Percentiles rank a stretch among this genome's conserved stretches.
These are phyloP conservation scores for Actinopyga echinites DNA, from an alignment of 53 echinoderm and acorn worm species.

Conservation along the genomic window DNA sequence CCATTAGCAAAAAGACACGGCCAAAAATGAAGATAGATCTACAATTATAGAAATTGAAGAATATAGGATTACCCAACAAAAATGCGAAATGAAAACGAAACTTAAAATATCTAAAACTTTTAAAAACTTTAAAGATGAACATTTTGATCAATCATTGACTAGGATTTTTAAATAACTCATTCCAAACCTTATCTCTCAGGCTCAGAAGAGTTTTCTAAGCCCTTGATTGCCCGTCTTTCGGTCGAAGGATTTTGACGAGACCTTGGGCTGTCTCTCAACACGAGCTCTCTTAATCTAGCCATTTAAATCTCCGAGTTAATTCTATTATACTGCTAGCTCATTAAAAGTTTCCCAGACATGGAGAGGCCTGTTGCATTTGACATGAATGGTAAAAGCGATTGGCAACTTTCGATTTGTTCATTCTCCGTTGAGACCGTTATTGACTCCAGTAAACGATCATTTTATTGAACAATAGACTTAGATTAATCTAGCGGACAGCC, in stretches of 20 bases:
- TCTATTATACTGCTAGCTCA: conserved; percentile 6
- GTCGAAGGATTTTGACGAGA: conserved; percentile 16
- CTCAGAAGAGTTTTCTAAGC: too few species aligned
- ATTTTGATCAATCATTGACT: too few species aligned
- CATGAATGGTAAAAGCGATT: conserved; percentile 18
- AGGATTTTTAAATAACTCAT: too few species aligned
- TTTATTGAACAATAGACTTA: conserved; percentile 16
- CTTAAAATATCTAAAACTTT: too few species aligned
- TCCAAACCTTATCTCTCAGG: too few species aligned
- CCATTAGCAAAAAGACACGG: too few species aligned
- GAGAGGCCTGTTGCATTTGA: conserved; percentile 21
- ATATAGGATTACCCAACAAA: too few species aligned
- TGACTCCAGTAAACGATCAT: conserved; percentile 28
- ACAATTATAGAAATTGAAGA: too few species aligned
- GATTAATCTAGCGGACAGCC: conserved; percentile 27
- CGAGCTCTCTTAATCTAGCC: conserved; percentile 5
- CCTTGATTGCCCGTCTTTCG: conserved; percentile 7
- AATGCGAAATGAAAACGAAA: too few species aligned
- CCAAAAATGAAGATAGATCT: too few species aligned
- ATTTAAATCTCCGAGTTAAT: conserved; percentile 22
- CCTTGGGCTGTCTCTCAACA: conserved; percentile 17
- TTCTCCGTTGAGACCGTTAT: conserved; percentile 27
- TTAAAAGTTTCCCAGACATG: conserved; percentile 29
- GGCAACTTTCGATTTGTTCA: conserved; percentile 16
- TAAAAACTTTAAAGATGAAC: too few species aligned